Conservation (phyloP, 30 jellyfish, hydroid and myxozoan species). For the Rhopilema esculentum region DNA sequence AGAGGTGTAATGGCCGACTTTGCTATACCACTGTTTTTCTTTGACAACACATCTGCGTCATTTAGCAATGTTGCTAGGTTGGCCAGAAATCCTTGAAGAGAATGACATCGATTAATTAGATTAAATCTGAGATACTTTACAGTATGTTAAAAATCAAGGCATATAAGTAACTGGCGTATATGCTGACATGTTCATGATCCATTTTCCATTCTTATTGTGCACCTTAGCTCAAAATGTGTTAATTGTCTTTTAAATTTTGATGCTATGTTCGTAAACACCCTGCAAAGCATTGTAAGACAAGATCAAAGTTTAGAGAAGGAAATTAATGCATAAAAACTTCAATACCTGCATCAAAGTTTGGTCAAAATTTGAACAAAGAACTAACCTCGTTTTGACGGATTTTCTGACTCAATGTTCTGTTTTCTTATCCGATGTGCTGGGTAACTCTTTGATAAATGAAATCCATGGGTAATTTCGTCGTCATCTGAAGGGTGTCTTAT, state of each 20-base stretch:
- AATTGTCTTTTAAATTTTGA: too few relatives aligned
- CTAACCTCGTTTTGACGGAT: constrained; percentile 59
- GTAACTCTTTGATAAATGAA: constrained; percentile 24
- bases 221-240: background rate
- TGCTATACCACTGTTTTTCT: constrained; percentile 41
- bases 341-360: background rate
- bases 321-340: too few relatives aligned
- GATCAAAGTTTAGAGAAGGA: too few relatives aligned
- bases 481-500: constrained; percentile 11
- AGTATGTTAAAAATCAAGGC: background rate
- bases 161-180: too few relatives aligned
- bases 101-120: background rate
- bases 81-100: constrained; percentile 83
- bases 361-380: too few relatives aligned
- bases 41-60: constrained; percentile 90
- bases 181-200: too few relatives aligned
- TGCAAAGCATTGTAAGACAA: too few relatives aligned
- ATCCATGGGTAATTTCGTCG: background rate
- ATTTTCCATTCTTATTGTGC: too few relatives aligned
- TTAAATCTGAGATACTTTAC: background rate
- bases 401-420: constrained; percentile 15
- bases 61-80: constrained; percentile 86
- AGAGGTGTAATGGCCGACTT: constrained; percentile 53
- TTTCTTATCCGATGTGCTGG: constrained; percentile 61
- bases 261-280: too few relatives aligned